Evolutionary conservation across 2,113 vertebrate species (phyloP).

Genomic region (Puma concolor): DNA sequence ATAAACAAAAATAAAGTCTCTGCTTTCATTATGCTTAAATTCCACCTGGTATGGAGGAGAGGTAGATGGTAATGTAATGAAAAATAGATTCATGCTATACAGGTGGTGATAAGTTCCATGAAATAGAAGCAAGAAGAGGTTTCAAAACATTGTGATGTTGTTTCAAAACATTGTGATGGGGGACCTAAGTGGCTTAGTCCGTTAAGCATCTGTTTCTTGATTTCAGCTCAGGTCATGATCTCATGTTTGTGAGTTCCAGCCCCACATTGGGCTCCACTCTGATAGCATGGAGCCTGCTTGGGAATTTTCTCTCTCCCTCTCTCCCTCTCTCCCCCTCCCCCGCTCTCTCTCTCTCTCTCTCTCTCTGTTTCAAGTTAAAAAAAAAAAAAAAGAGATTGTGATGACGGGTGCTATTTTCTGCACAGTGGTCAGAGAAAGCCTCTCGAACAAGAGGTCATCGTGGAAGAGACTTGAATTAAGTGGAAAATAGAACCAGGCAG

Average conservation of each 20-base stretch:
- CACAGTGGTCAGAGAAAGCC: neutral
- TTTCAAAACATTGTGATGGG: neutral
- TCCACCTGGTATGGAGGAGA: neutral
- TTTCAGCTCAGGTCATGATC: too few relatives aligned
- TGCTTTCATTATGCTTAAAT: neutral
- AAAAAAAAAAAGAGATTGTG: neutral
- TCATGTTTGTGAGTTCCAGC: too few relatives aligned
- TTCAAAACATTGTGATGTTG: neutral
- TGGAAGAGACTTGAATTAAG: neutral
- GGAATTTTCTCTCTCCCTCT: too few relatives aligned
- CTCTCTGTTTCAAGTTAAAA: too few relatives aligned
- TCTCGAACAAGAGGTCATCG: neutral
- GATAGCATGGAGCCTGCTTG: too few relatives aligned
- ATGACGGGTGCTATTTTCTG: neutral
- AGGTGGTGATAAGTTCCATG: neutral
- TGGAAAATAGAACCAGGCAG: neutral
- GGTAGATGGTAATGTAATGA: neutral
- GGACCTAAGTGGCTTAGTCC: too few relatives aligned
- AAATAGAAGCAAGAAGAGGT: neutral
- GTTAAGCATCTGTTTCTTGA: too few relatives aligned
- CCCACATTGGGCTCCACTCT: too few relatives aligned
- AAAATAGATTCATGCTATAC: neutral
- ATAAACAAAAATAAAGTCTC: neutral
- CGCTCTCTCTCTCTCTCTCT: too few relatives aligned
- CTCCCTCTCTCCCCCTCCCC: too few relatives aligned